These are phyloP conservation scores for Lutraria lutraria DNA, from an alignment of 2,888 invertebrate species.

Conservation along the genomic window DNA sequence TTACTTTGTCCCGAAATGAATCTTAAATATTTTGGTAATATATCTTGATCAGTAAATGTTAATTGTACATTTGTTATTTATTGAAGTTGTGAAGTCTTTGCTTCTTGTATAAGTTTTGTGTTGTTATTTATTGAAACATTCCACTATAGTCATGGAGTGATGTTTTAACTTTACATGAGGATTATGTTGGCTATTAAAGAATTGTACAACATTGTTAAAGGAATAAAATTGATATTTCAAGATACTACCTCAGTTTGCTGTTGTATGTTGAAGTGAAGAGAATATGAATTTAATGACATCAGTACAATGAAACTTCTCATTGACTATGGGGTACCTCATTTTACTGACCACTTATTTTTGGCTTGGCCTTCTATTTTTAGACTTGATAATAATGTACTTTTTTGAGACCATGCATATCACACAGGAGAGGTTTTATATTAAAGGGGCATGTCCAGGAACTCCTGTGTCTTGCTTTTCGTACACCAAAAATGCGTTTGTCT, in stretches of 20 bases:
- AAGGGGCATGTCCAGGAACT: no score
- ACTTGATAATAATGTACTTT: not conserved
- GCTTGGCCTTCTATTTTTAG: no score
- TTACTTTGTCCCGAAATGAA: not conserved
- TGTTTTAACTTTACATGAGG: not conserved
- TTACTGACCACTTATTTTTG: not conserved
- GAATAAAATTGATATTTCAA: slow-evolving; percentile 13
- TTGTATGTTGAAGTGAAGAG: not conserved
- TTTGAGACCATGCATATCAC: not conserved
- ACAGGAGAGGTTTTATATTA: no score
- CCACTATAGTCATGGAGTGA: not conserved
- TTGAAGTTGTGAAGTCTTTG: not conserved
- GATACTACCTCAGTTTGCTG: slow-evolving; percentile 1
- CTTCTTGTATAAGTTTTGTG: not conserved
- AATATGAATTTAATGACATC: not conserved
- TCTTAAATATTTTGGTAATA: not conserved
- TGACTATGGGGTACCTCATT: not conserved
- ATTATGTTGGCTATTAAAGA: slow-evolving; percentile 22
- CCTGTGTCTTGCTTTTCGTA: no score
- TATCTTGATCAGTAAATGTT: not conserved
- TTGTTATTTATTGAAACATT: not conserved
- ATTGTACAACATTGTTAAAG: slow-evolving; percentile 19
- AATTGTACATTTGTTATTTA: slow-evolving; percentile 6
- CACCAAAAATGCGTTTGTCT: no score
- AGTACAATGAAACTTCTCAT: not conserved